Evolutionary conservation across 2,888 invertebrate species (phyloP).

Genomic region (Achlya flavicornis): DNA sequence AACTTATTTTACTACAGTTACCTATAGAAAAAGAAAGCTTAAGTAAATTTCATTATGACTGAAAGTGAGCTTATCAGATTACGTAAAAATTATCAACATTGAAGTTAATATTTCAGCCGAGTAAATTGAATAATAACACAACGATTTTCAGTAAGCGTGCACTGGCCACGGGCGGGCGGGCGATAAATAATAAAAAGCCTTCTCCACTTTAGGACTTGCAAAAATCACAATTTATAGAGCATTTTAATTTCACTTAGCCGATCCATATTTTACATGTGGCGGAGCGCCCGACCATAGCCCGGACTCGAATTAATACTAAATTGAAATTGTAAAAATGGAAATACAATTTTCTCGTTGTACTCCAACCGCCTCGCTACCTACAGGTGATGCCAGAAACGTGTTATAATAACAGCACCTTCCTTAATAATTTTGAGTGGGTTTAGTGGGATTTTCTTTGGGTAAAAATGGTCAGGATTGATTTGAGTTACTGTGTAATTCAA

Average conservation of each 20-base stretch:
- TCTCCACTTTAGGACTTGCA: conserved; percentile 84
- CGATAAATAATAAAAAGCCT: conserved; percentile 84
- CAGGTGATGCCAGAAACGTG: conserved; percentile 73
- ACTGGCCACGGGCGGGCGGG: conserved; percentile 70
- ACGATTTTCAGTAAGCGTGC: conserved; percentile 77
- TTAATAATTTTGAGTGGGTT: conserved; percentile 61
- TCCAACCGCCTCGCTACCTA: conserved; percentile 58
- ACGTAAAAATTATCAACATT: conserved; percentile 53
- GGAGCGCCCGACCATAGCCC: conserved; percentile 75
- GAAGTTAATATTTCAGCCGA: conserved; percentile 74
- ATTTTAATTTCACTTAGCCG: conserved; percentile 84
- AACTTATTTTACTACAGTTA: neutral
- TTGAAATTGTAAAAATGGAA: conserved; percentile 84
- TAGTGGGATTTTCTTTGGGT: conserved; percentile 14
- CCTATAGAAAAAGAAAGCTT: no score
- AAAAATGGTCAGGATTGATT: conserved; percentile 37
- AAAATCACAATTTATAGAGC: conserved; percentile 84
- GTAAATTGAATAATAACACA: conserved; percentile 81
- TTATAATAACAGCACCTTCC: conserved; percentile 70
- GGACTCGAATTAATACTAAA: conserved; percentile 83
- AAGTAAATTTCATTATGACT: neutral
- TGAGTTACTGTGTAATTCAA: conserved; percentile 14
- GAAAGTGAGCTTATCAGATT: conserved; percentile 21
- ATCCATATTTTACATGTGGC: conserved; percentile 84
- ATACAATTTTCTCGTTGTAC: conserved; percentile 82